A percentile compares a stretch with the other conserved stretches of the same genome.
Conservation (phyloP, 2,113 vertebrate genomes). For the Mormyrus lacerda region DNA sequence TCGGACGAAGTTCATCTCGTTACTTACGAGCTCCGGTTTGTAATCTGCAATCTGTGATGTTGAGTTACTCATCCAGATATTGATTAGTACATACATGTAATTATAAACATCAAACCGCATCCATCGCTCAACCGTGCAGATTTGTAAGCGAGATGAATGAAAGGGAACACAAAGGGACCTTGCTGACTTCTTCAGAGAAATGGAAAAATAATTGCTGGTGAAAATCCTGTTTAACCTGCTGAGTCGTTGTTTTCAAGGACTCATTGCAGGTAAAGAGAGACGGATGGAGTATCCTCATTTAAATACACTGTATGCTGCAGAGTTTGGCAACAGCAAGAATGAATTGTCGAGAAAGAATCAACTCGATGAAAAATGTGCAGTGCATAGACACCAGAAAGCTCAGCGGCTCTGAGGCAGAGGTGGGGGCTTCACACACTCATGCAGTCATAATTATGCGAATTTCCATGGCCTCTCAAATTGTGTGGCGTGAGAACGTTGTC, state of each 20-base stretch:
- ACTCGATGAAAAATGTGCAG: neutral
- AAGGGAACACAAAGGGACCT: neutral
- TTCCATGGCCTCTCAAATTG: neutral
- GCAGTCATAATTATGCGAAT: neutral
- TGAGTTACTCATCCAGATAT: constrained; percentile 16
- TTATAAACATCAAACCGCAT: constrained; percentile 19
- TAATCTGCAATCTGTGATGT: neutral
- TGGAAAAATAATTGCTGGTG: constrained; percentile 8
- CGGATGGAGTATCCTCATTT: neutral
- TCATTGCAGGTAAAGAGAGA: neutral
- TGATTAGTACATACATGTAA: constrained; percentile 18
- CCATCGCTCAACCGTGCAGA: neutral
- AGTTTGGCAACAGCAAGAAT: neutral
- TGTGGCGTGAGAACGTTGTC: neutral
- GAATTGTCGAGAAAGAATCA: neutral
- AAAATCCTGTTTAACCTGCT: constrained; percentile 12
- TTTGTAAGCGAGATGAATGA: neutral
- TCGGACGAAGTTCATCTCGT: neutral
- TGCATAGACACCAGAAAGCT: neutral
- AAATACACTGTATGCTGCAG: neutral
- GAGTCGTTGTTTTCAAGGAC: constrained; percentile 11
- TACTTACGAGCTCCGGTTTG: neutral
- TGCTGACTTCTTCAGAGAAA: constrained; percentile 2
- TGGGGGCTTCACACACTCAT: neutral
- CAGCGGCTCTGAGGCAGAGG: neutral